phyloP scores from a whole-genome alignment of 2,797 vertebrate species.

The Phoebastria nigripes region DNA sequence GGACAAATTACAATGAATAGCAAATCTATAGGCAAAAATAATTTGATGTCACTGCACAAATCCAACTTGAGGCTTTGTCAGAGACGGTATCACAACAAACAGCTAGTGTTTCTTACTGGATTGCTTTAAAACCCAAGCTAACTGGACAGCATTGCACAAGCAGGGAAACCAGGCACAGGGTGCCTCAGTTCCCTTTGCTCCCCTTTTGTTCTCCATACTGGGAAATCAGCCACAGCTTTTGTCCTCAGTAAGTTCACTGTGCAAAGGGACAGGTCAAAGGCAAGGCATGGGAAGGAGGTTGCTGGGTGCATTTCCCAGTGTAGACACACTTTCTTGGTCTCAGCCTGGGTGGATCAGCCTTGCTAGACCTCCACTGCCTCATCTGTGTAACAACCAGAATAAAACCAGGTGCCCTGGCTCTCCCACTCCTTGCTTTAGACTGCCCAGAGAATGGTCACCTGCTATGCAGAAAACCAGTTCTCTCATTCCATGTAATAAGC shows the following conservation, averaged over 20 bases:
- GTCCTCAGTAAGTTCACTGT: background rate
- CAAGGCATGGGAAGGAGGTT: background rate
- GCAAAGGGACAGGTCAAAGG: background rate
- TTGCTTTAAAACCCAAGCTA: background rate
- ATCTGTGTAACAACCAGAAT: background rate
- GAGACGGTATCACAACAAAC: background rate
- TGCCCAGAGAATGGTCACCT: background rate
- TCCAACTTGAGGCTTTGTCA: background rate
- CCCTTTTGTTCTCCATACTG: background rate
- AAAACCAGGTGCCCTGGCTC: background rate
- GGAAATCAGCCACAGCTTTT: background rate
- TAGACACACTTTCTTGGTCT: background rate
- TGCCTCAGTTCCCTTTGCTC: background rate
- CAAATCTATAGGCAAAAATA: background rate
- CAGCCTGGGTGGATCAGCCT: background rate
- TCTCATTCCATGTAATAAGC: background rate
- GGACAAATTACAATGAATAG: background rate
- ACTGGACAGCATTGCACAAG: background rate
- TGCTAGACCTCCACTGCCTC: background rate
- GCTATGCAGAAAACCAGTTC: background rate
- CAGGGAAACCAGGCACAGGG: background rate
- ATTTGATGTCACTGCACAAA: background rate
- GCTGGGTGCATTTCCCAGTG: background rate
- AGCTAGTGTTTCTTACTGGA: background rate
- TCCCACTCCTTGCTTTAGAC: background rate